Evolutionary conservation across 2,113 vertebrate species (phyloP), one percentile per base, ranked within the genome.

Genomic region (Lepidothrix coronata): DNA sequence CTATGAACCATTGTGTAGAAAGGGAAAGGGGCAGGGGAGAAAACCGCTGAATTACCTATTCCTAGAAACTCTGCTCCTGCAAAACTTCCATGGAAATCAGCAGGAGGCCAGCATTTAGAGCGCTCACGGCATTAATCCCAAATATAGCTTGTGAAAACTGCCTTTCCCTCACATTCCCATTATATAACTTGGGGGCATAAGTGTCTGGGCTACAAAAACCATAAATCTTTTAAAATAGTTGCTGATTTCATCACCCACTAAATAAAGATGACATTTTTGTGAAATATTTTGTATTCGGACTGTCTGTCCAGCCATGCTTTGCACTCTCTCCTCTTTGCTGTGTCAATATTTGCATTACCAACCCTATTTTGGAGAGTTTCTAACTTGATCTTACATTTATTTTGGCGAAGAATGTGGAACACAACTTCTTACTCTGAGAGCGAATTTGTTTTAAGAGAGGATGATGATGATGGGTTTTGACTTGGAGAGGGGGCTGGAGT

Each of bases 321-420:
- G 78, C 76, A 44, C 70, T 90, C 85, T 72, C 91, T 96, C 81
- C 65, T 93, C 95, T 93, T 96, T 93, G 92, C 93, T 96, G 85
- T 97, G 96, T 97, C 96, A 96, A 96, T 96, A 97, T 96, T 97
- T 96, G 95, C 70, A 83, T 95, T 97, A 94, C 94, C 93, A 96
- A 88, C 89, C 85, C 89, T 94, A 81, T 97, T 97, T 95, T 96
- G 85, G 96, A 95, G 85, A 71, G 82, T 96, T 92, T 95, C 95
- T 92, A 35, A 91, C 84, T 96, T 83, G 79, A 94, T 95, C 94
- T 96, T 93, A 23, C 83, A 89, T 97, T 97, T 97, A 96, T 96
- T 95, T 97, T 97, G 97, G 97, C 87, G 3, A 86, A 80, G 95
- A 96, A 89, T 1, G 3, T 89, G 91, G 96, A 97, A 92, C 81